Evolutionary conservation across 2,113 vertebrate genomes (phyloP).

Genomic region (Macquaria australasica): DNA sequence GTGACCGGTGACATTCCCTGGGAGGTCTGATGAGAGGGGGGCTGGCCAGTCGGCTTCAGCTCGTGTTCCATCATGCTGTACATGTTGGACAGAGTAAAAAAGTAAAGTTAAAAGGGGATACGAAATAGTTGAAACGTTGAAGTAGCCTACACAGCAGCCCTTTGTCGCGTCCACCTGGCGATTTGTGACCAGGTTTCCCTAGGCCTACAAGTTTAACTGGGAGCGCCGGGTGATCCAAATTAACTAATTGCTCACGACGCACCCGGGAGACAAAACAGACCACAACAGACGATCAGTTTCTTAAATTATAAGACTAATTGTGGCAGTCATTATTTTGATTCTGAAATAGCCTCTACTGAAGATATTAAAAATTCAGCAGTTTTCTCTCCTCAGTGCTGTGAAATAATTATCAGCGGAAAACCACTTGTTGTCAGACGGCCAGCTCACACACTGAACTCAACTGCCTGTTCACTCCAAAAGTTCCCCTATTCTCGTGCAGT

Average conservation of each 20-base stretch:
- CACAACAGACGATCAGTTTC: not conserved
- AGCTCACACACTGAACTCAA: conserved; percentile 60
- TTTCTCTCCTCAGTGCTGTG: conserved; percentile 4
- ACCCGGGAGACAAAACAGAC: not conserved
- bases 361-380: conserved; percentile 2
- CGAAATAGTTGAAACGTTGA: not conserved
- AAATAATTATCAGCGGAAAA: conserved; percentile 4
- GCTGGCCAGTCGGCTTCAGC: conserved; percentile 82
- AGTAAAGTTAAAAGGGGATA: not conserved
- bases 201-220: conserved; percentile 32
- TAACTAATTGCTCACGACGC: conserved; percentile 52
- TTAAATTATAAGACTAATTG: not conserved
- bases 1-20: conserved; percentile 82
- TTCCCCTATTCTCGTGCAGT: conserved; percentile 56
- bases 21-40: conserved; percentile 73
- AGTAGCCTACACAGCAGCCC: not conserved
- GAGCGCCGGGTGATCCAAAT: conserved; percentile 64
- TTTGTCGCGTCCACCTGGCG: conserved; percentile 57
- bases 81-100: conserved; percentile 66
- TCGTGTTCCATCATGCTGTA: conserved; percentile 90
- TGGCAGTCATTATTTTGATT: conserved; percentile 28
- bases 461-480: conserved; percentile 59
- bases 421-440: conserved; percentile 75
- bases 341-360: too few species aligned
- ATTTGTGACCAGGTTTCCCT: conserved; percentile 28